Evolutionary conservation across 2,888 invertebrate species (phyloP).

Genomic region (Caenorhabditis sp.): DNA sequence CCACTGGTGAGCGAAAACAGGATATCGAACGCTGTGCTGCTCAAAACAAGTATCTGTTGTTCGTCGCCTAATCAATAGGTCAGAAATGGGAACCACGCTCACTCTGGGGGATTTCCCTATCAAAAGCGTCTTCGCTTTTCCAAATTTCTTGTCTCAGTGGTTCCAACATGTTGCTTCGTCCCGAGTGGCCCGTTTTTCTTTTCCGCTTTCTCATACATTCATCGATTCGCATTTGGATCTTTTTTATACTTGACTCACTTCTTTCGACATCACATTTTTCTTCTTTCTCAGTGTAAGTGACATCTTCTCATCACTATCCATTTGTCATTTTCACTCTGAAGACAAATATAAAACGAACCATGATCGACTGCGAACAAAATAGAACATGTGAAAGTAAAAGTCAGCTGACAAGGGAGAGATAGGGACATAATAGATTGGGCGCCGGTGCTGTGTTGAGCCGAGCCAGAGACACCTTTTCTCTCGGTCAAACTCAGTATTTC

Average conservation of each 20-base stretch:
- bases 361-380: slow-evolving; percentile 5
- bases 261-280: too few species aligned
- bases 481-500: slow-evolving; percentile 4
- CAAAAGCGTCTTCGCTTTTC: background rate
- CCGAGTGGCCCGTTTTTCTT: slow-evolving; percentile 11
- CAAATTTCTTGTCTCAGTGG: background rate
- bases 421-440: background rate
- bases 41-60: slow-evolving; percentile 15
- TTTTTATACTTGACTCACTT: too few species aligned
- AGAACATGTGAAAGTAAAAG: slow-evolving; percentile 18
- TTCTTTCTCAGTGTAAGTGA: too few species aligned
- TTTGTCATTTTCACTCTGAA: too few species aligned
- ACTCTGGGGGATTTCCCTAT: slow-evolving; percentile 9
- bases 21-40: slow-evolving; percentile 21
- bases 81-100: slow-evolving; percentile 3
- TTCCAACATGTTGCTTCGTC: background rate
- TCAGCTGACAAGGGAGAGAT: slow-evolving; percentile 38
- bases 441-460: slow-evolving; percentile 13
- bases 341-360: too few species aligned
- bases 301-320: too few species aligned
- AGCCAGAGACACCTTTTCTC: slow-evolving; percentile 31
- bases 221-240: too few species aligned
- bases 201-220: background rate
- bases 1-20: slow-evolving; percentile 22
- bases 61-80: slow-evolving; percentile 30